Conservation (phyloP, 1,140 invertebrate genomes). For the Melanaphis sacchari region DNA sequence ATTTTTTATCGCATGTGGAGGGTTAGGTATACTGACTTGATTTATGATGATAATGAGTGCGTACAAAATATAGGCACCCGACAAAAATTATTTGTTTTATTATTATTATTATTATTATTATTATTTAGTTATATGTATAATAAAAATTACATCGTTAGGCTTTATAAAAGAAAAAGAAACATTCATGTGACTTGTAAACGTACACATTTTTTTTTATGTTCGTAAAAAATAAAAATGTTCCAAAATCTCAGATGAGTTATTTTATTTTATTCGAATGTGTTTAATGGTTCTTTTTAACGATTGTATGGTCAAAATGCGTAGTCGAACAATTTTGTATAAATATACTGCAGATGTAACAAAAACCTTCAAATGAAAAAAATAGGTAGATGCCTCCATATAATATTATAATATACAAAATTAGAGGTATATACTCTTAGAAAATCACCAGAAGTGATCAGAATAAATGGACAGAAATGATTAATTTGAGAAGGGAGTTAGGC, state of each 20-base stretch:
- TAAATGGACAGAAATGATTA: not conserved
- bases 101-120: not conserved
- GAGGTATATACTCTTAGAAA: not conserved
- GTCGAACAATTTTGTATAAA: not conserved
- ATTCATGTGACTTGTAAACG: not conserved
- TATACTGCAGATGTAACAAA: not conserved
- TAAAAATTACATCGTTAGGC: not conserved
- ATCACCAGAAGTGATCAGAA: not conserved
- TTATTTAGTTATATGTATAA: not conserved
- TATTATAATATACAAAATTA: not conserved
- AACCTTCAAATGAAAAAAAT: not conserved
- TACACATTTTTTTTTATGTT: not conserved
- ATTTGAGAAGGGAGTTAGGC: not conserved
- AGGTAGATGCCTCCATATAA: not conserved
- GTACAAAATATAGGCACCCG: not conserved
- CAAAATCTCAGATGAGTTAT: constrained; percentile 14
- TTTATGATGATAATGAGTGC: not conserved
- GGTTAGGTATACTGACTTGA: not conserved
- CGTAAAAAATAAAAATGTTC: constrained; percentile 20
- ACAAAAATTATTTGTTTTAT: constrained; percentile 11
- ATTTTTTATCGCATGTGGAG: not conserved
- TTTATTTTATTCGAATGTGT: constrained; percentile 1
- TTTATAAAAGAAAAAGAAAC: not conserved
- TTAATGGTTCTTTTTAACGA: constrained; percentile 42
- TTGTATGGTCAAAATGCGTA: not conserved